These are phyloP conservation scores for Ginglymostoma cirratum DNA, from an alignment of 2,113 vertebrate species.

Conservation along the genomic window DNA sequence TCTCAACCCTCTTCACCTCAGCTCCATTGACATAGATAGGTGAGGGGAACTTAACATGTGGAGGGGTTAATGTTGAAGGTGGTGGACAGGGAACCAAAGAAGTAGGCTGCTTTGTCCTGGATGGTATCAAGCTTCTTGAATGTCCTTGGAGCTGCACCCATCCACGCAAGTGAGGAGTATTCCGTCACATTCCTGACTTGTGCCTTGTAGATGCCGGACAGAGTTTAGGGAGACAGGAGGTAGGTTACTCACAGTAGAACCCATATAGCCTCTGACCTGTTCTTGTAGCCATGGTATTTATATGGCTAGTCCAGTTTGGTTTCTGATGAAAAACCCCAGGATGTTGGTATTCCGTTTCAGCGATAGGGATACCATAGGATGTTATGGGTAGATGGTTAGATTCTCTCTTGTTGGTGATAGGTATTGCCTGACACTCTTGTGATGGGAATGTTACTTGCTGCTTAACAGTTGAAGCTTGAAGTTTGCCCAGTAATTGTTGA, in stretches of 20 bases:
- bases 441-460: no score
- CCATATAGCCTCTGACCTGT: background rate
- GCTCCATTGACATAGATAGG: no score
- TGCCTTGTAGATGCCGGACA: background rate
- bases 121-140: background rate
- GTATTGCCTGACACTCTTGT: no score
- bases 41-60: background rate
- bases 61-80: background rate
- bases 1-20: no score
- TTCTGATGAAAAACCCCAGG: background rate
- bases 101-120: background rate
- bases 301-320: background rate
- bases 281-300: background rate
- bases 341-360: background rate
- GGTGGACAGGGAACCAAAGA: background rate
- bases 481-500: background rate
- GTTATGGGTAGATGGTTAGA: no score
- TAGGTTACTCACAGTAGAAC: background rate
- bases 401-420: no score
- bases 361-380: background rate
- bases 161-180: background rate
- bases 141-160: background rate
- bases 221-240: background rate
- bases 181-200: background rate
- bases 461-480: no score